phyloP scores from a whole-genome alignment of 2,113 vertebrate genomes.

The Caloenas nicobarica region DNA sequence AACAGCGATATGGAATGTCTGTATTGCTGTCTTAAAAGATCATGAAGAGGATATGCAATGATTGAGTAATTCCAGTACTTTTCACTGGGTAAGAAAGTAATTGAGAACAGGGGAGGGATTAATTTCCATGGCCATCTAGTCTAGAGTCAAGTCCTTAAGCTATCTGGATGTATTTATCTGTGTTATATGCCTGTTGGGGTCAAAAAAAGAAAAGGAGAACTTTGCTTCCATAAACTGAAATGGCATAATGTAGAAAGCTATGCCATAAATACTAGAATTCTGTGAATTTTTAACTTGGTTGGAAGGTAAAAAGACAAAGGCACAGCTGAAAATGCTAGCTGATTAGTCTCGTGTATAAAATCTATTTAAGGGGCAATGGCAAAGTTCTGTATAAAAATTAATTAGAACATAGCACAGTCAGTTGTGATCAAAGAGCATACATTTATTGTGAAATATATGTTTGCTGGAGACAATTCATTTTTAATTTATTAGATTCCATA shows the following conservation, averaged over 20 bases:
- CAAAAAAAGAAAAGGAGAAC: constrained; percentile 24
- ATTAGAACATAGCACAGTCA: constrained; percentile 51
- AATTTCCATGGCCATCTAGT: no score
- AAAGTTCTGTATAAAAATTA: constrained; percentile 64
- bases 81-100: no score
- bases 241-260: not conserved
- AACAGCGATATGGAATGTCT: no score
- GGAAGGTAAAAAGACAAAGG: constrained; percentile 55
- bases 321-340: constrained; percentile 25
- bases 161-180: not conserved
- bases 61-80: no score
- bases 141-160: no score
- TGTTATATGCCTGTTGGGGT: not conserved
- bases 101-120: no score
- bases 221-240: not conserved
- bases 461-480: constrained; percentile 59
- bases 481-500: constrained; percentile 70
- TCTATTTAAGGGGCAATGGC: constrained; percentile 30
- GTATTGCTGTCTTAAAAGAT: no score
- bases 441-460: constrained; percentile 60
- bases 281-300: constrained; percentile 65
- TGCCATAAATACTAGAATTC: constrained; percentile 37
- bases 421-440: constrained; percentile 54
- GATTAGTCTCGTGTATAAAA: constrained; percentile 60
- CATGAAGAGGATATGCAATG: no score